Evolutionary conservation across 1,140 invertebrate species (phyloP), one percentile per base, ranked within the genome.

Genomic region (Radopholus similis): DNA sequence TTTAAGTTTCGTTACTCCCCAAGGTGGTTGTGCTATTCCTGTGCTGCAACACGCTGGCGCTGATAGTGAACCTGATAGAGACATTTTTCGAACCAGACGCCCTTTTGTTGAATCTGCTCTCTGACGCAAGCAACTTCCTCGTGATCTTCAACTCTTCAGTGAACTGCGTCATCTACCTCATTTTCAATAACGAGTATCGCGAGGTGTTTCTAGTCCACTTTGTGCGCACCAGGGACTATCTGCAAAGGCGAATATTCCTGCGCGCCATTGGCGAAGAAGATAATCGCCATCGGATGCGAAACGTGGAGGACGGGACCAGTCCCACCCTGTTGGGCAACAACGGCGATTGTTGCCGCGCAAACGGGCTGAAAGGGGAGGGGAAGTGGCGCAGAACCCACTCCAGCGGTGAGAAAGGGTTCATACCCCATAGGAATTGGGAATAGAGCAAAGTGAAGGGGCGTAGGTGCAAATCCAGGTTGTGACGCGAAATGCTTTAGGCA

Each of bases 11-110:
- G 18, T 35, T 58, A 34, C 11, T 63, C 35, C 47, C n/a, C 32
- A 21, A 63, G 65, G 71, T 80, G 21, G 78, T 80, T 0, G 57
- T 80, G 23, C 65, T 80, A 18, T 80, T 80, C 49, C 59, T 80
- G 21, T 72, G 64, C 28, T 80, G 78, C 42, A 80, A 80, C 54
- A 80, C 77, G n/a, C 56, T 78, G 44, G 78, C 79, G 6, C 72
- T 81, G n/a, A 59, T 81, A 18, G 80, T 81, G 0, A 81, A 81
- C 60, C 51, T 81, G 30, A 78, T 81, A n/a, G 79, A 81, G 68
- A 82, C 76, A 21, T 81, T 81, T 60, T 77, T 78, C 37, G 71
- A 78, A 34, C 79, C 79, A 4, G 78, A 81, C 53, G 69, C 75
- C 9, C 47, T 82, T 4, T 62, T 81, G 13, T 69, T 81, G 6